A percentile compares a stretch with the other conserved stretches of the same genome.
phyloP scores from a whole-genome alignment of 2,888 invertebrate genomes.

The Rhimphoctona megacephalus region DNA sequence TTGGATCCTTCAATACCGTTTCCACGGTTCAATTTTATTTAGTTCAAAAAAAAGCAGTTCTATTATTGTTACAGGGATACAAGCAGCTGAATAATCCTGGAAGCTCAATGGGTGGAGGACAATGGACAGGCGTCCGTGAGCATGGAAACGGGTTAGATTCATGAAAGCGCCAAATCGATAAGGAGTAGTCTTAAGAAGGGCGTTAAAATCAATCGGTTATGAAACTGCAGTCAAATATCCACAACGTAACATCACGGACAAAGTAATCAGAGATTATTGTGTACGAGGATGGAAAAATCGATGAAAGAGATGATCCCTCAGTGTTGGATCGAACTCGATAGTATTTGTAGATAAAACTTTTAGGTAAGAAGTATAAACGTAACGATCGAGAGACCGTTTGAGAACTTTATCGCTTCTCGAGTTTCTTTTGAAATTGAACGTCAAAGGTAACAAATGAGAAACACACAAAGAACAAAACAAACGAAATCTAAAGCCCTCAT shows the following conservation, averaged over 20 bases:
- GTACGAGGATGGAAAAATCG: conserved; percentile 7
- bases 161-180: conserved; percentile 33
- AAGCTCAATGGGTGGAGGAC: conserved; percentile 70
- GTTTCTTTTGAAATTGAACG: conserved; percentile 1
- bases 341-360: conserved; percentile 59
- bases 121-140: conserved; percentile 66
- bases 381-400: conserved; percentile 7
- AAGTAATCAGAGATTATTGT: conserved; percentile 20
- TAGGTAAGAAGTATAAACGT: conserved; percentile 13
- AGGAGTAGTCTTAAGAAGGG: not conserved
- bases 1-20: not conserved
- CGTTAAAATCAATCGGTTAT: conserved; percentile 26
- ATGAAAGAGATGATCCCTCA: not conserved
- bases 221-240: conserved; percentile 41
- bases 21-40: not conserved
- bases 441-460: conserved; percentile 26
- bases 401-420: not conserved
- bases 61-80: conserved; percentile 79
- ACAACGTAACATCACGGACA: conserved; percentile 33
- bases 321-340: conserved; percentile 31
- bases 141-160: conserved; percentile 13
- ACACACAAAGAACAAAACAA: not conserved
- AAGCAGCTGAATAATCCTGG: conserved; percentile 79
- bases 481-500: conserved; percentile 48
- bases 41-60: not conserved